These are phyloP conservation scores for Prunella strophiata DNA, from an alignment of 2,797 vertebrate species.

Conservation along the genomic window DNA sequence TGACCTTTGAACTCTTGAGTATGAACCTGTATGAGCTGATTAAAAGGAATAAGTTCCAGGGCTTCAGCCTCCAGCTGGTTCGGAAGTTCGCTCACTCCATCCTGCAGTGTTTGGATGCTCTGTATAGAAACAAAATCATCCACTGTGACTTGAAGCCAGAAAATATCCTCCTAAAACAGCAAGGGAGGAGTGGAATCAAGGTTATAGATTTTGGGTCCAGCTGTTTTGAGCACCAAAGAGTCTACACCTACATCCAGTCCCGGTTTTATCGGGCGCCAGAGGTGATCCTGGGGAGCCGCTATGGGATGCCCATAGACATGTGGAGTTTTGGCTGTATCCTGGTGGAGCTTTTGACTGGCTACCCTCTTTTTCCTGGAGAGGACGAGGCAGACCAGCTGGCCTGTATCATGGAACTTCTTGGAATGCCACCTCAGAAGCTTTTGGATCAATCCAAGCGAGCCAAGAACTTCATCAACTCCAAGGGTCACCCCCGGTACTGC, in stretches of 20 bases:
- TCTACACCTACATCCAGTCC: conserved; percentile 98
- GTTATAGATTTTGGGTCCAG: conserved; percentile 99
- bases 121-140: conserved; percentile 92
- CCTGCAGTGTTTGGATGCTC: conserved; percentile 92
- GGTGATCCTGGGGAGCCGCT: conserved; percentile 93
- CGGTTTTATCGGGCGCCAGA: conserved; percentile 96
- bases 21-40: conserved; percentile 98
- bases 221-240: conserved; percentile 97
- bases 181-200: conserved; percentile 96
- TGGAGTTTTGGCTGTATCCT: conserved; percentile 99
- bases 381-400: conserved; percentile 96
- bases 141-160: conserved; percentile 99
- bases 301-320: conserved; percentile 96
- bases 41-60: conserved; percentile 98
- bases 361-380: conserved; percentile 95
- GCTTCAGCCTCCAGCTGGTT: conserved; percentile 93
- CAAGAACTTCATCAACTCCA: conserved; percentile 98
- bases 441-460: conserved; percentile 93
- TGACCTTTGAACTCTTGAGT: conserved; percentile 96
- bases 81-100: conserved; percentile 97
- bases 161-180: conserved; percentile 97
- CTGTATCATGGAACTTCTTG: conserved; percentile 97
- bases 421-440: conserved; percentile 91
- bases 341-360: conserved; percentile 94
- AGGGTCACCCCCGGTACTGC: conserved; percentile 96